Evolutionary conservation across 2,888 invertebrate genomes (phyloP).

Genomic region (Tetranychus piercei): DNA sequence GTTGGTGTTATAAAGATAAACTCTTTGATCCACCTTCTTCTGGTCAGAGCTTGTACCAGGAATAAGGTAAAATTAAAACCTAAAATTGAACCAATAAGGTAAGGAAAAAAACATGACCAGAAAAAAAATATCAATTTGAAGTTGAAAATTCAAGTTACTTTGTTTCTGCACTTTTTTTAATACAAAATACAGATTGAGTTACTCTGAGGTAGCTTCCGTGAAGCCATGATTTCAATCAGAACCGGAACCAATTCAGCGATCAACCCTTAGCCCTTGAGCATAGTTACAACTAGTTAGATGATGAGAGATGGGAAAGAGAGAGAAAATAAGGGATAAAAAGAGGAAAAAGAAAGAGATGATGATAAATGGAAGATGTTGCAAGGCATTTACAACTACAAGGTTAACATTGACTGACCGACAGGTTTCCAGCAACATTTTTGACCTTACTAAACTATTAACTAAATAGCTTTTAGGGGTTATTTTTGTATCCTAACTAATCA

Average conservation of each 20-base stretch:
- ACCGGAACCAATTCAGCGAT: background rate
- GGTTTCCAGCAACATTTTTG: background rate
- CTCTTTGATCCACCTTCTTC: too few species aligned
- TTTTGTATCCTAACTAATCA: background rate
- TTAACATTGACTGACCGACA: background rate
- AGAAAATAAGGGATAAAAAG: too few species aligned
- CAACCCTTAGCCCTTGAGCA: background rate
- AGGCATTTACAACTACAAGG: background rate
- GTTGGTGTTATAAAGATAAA: too few species aligned
- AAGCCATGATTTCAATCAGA: background rate
- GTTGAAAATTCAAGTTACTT: slow-evolving; percentile 3
- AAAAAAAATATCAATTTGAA: background rate
- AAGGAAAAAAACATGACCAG: too few species aligned
- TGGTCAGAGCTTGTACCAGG: too few species aligned
- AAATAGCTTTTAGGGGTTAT: background rate
- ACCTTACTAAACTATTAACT: background rate
- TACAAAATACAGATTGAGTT: background rate
- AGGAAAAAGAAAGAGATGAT: too few species aligned
- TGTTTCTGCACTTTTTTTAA: background rate
- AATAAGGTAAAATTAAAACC: too few species aligned
- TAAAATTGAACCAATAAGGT: too few species aligned
- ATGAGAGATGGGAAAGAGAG: too few species aligned
- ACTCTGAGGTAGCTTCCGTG: background rate
- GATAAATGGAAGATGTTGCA: too few species aligned
- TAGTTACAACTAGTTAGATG: background rate